Evolutionary conservation across 2,888 invertebrate species (phyloP).

Genomic region (Azorinus chamasolen): DNA sequence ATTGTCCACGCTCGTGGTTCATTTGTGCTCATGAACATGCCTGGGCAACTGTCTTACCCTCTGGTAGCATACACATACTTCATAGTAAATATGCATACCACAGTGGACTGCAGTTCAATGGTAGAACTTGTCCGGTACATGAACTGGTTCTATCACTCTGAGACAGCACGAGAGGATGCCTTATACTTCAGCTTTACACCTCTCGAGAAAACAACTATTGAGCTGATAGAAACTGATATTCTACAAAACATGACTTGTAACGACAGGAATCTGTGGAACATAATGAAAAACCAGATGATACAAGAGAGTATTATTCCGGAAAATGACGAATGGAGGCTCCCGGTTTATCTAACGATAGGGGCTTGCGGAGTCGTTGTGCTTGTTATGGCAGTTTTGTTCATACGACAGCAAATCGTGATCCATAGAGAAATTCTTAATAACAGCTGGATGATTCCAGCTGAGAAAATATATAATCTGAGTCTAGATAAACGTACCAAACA

Average conservation of each 20-base stretch:
- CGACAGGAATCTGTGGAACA: slow-evolving; percentile 66
- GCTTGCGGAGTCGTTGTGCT: slow-evolving; percentile 64
- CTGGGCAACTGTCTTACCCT: slow-evolving; percentile 71
- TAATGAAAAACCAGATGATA: slow-evolving; percentile 66
- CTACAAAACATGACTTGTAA: slow-evolving; percentile 75
- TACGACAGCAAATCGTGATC: slow-evolving; percentile 69
- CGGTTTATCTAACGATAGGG: slow-evolving; percentile 57
- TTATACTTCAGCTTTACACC: slow-evolving; percentile 70
- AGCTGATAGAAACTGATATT: slow-evolving; percentile 55
- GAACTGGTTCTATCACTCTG: slow-evolving; percentile 75
- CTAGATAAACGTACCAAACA: slow-evolving; percentile 71
- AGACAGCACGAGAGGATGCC: slow-evolving; percentile 56
- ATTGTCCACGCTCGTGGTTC: slow-evolving; percentile 65
- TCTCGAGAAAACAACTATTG: slow-evolving; percentile 59
- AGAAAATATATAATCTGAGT: slow-evolving; percentile 63
- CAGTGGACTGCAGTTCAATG: slow-evolving; percentile 72
- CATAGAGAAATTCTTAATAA: slow-evolving; percentile 73
- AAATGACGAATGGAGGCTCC: slow-evolving; percentile 69
- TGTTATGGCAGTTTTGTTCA: slow-evolving; percentile 51
- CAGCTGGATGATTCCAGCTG: slow-evolving; percentile 78
- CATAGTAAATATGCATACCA: slow-evolving; percentile 67
- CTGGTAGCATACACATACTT: slow-evolving; percentile 82
- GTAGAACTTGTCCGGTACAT: slow-evolving; percentile 81
- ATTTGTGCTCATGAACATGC: slow-evolving; percentile 61
- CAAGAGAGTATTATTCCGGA: slow-evolving; percentile 57